Base-by-base conservation (phyloP, 2,113 vertebrate species). In the Pimephales promelas region DNA sequence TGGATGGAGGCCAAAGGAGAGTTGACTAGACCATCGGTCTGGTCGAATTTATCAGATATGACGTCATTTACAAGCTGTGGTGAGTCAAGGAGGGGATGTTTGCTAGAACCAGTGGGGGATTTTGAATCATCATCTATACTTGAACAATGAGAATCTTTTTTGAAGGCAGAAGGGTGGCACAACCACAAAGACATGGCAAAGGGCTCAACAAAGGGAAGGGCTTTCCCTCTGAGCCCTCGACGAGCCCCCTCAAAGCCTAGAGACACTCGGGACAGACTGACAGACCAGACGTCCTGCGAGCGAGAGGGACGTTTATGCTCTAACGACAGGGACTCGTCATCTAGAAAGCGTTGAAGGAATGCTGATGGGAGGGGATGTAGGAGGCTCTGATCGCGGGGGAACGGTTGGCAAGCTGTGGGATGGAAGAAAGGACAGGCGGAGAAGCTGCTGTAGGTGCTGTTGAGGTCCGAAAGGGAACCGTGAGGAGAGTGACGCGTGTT, bases 231-330 rank as follows among this genome's bases (percentile, higher is more conserved):
- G 52, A 94, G 95, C 73, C 94, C 94, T 79, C 93, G 93, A 78
- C 97, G 95, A 0, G 95, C 94, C n/a, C 97, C 98, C 66, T 98
- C 96, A 0, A 99, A 99, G 59, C 94, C 93, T 54, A 98, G 82
- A 2, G 94, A 93, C 68, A 97, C 92, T 75, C 94, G 93, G 49
- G 91, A 95, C 84, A 98, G 91, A 85, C 95, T 92, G 86, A 98
- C 13, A 45, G 94, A 96, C 98, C 98, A 99, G 34, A 99, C 88
- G 68, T 99, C 97, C 90, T 94, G 93, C n/a, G 95, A 94, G 64
- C 95, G 92, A 10, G 88, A 89, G 22, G 87, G 89, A 85, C 87
- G 90, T 26, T 64, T 70, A 83, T 87, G 90, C 0, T 72, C 13
- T 0, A 91, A 83, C 82, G 75, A 91, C 3, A 79, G 87, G 40